These are phyloP conservation scores for Tiliacea citrago DNA, from an alignment of 2,888 invertebrate genomes.

Conservation along the genomic window DNA sequence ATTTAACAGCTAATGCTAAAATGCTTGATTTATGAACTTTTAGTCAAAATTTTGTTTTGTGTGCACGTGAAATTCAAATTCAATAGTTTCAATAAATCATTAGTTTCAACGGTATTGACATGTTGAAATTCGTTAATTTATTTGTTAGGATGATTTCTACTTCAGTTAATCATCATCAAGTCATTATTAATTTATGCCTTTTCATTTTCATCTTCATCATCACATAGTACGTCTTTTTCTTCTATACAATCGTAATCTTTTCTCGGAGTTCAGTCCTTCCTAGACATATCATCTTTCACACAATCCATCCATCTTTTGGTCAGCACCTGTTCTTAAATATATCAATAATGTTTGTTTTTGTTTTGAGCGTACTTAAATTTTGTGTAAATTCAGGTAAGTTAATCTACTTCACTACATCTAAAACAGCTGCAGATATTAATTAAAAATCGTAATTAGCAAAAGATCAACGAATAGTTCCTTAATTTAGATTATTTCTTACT, in stretches of 20 bases:
- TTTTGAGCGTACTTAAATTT: no score
- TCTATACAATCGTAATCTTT: neutral
- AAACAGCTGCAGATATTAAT: neutral
- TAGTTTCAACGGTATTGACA: neutral
- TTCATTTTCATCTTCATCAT: neutral
- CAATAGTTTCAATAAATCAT: slow-evolving; percentile 10
- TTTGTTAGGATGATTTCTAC: neutral
- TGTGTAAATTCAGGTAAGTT: no score
- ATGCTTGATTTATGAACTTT: slow-evolving; percentile 22
- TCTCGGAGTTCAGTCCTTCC: neutral
- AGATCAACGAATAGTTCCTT: neutral
- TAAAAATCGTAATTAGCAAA: neutral
- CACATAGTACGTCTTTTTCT: neutral
- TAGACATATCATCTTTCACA: neutral
- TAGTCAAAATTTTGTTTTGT: slow-evolving; percentile 20
- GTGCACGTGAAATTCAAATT: neutral
- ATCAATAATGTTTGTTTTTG: neutral
- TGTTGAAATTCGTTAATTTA: neutral
- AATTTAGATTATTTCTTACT: slow-evolving; percentile 7
- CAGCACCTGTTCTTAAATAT: neutral
- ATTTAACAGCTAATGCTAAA: slow-evolving; percentile 5
- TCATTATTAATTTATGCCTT: neutral
- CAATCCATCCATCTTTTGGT: neutral
- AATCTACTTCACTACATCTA: neutral
- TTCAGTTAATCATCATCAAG: neutral